Base-by-base conservation (phyloP, 2,797 vertebrate species). In the Eurystomus glaucurus region DNA sequence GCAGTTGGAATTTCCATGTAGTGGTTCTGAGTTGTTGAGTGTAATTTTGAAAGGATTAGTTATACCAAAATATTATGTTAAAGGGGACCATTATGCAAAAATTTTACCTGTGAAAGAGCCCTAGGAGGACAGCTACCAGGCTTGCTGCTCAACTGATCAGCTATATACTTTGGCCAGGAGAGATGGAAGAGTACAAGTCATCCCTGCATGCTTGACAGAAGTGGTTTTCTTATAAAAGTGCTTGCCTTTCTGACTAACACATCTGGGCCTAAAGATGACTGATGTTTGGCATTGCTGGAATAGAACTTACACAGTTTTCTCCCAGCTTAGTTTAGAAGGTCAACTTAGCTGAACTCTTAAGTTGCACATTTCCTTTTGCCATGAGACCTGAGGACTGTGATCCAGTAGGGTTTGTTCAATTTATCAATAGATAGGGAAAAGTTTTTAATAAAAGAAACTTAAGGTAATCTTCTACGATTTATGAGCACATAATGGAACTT, bases 11-110 rank as follows among this genome's bases (percentile, higher is more conserved):
- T 95, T 87, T 95, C 87, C 88, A 31, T 43, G 41, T 58, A 92
- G 82, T 86, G 74, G 25, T 72, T 91, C 72, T 86, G 94, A 94
- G 85, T 35, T 95, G 85, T 51, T 94, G 94, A 94, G 68, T 94
- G 89, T 81, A 92, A 95, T 96, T 96, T 97, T 93, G 85, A 96
- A 96, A 93, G 90, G 82, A 96, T 96, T 96, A 96, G 75, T 88
- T 93, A 87, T 78, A 96, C 4, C 6, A 96, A 97, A 96, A 97
- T 96, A 95, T 96, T 95, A 96, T 95, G 43, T 92, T 94, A 83
- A 92, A 92, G 35, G n/a, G 8, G 31, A 58, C 45, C 21, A 70
- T 90, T 95, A 79, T 79, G n/a, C 78, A 95, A 88, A 87, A 96
- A 52, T 8, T 75, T 77, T 96, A 97, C 79, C 93, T 94, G 64